Evolutionary conservation across 2,797 vertebrate genomes (phyloP), one percentile per base, ranked within the genome.

Genomic region (Balearica regulorum): DNA sequence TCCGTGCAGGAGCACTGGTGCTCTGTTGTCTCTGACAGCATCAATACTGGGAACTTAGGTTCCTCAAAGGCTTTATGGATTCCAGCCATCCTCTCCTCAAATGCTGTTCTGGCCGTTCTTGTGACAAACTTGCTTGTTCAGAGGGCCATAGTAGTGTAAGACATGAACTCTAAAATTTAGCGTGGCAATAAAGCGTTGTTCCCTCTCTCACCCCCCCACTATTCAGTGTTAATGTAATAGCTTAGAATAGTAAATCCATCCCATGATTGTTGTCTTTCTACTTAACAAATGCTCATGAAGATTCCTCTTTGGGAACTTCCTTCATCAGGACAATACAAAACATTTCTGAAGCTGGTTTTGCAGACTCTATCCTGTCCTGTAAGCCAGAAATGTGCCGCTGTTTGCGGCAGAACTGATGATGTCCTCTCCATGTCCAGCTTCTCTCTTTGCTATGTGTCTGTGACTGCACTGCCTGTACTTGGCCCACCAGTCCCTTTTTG

Each of bases 331-430:
- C n/a, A 46, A 15, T n/a, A 33, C 9, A 78, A 51, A 51, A 28
- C 41, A 25, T 82, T 93, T 76, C 33, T 79, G 78, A 85, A 82
- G 55, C 58, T 86, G 37, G 4, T 65, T 91, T 89, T 78, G 33
- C 5, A 6, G 35, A 8, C 46, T 66, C 18, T 83, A 0, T 71
- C 44, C 25, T 90, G 58, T 58, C 31, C 24, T 55, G 3, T 24
- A 37, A 83, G 54, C 53, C 31, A 49, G 83, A 91, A 86, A 39
- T 13, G 29, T 33, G 43, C 76, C 18, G 9, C 21, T 44, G 26
- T 64, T 76, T 54, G 68, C 1, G 2, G 20, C 60, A 85, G 71
- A 87, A 51, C 44, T 71, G 60, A 2, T 82, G 21, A 37, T 75
- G 33, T 71, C 39, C 31, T 37, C 14, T 73, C 31, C 5, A 2